Evolutionary conservation across 2,797 vertebrate genomes (phyloP).

Genomic region (Petrocephalus sullivani): DNA sequence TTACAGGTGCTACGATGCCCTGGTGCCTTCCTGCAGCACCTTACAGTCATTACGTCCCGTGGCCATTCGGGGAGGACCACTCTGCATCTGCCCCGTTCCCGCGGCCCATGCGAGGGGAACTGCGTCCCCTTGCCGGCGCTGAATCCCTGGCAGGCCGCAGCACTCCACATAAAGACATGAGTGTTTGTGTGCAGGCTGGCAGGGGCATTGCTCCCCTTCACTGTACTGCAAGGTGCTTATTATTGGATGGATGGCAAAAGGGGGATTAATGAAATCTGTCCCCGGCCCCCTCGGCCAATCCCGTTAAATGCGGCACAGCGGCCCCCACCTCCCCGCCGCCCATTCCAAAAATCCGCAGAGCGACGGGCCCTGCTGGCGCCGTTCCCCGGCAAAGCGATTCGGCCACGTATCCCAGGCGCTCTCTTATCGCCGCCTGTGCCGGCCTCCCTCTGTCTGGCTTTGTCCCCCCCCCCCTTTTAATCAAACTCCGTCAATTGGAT

Average conservation of each 20-base stretch:
- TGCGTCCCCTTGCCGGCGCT: background rate
- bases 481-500: slow-evolving; percentile 22
- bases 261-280: slow-evolving; percentile 50
- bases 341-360: slow-evolving; percentile 22
- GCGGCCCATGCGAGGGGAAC: background rate
- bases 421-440: background rate
- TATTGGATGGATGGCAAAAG: slow-evolving; percentile 54
- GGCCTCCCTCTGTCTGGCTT: slow-evolving; percentile 7
- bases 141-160: background rate
- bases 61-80: no score
- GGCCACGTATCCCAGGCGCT: background rate
- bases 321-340: slow-evolving; percentile 18
- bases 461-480: slow-evolving; percentile 10
- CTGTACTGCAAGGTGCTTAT: slow-evolving; percentile 47
- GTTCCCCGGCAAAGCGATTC: slow-evolving; percentile 1
- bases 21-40: background rate
- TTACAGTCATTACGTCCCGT: background rate
- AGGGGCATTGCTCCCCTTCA: slow-evolving; percentile 19
- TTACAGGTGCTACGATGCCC: background rate
- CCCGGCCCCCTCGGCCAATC: slow-evolving; percentile 45
- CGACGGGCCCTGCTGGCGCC: slow-evolving; percentile 32
- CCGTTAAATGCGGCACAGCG: slow-evolving; percentile 45
- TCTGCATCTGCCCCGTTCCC: background rate
- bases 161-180: background rate
- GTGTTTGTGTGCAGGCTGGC: background rate